Evolutionary conservation across 2,797 vertebrate species (phyloP).

Genomic region (Enteromius mattozi): DNA sequence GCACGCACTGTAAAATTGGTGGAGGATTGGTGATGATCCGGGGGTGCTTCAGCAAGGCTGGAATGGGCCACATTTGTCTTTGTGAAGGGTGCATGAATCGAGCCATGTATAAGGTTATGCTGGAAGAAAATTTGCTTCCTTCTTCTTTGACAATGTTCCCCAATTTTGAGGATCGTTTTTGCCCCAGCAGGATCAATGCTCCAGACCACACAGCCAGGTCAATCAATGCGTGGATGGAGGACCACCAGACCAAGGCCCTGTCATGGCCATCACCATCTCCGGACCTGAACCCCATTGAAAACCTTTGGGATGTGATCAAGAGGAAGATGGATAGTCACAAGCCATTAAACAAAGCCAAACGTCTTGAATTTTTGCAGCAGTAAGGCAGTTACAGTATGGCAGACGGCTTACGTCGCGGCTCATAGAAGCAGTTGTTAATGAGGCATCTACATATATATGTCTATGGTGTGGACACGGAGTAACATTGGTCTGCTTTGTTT

Average conservation of each 20-base stretch:
- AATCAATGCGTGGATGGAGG: neutral
- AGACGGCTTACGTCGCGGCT: too few species aligned
- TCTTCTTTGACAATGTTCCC: neutral
- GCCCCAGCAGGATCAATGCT: neutral
- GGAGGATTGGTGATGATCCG: neutral
- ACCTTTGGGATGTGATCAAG: neutral
- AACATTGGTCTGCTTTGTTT: too few species aligned
- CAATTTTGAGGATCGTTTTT: neutral
- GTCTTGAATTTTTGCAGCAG: neutral
- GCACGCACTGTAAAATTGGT: neutral
- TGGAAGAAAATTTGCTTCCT: neutral
- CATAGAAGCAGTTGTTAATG: too few species aligned
- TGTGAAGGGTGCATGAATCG: neutral
- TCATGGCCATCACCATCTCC: neutral
- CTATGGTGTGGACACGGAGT: too few species aligned
- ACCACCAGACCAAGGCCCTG: neutral
- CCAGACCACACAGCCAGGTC: neutral
- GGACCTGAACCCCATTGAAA: neutral
- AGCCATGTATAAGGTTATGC: neutral
- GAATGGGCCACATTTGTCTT: neutral
- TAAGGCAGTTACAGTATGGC: too few species aligned
- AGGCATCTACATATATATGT: too few species aligned
- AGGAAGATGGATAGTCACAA: neutral
- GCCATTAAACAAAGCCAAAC: neutral
- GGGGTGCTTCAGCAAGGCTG: neutral